Conservation (phyloP, 2,888 invertebrate genomes). For the Galeopsomyia nigrocyanea region DNA sequence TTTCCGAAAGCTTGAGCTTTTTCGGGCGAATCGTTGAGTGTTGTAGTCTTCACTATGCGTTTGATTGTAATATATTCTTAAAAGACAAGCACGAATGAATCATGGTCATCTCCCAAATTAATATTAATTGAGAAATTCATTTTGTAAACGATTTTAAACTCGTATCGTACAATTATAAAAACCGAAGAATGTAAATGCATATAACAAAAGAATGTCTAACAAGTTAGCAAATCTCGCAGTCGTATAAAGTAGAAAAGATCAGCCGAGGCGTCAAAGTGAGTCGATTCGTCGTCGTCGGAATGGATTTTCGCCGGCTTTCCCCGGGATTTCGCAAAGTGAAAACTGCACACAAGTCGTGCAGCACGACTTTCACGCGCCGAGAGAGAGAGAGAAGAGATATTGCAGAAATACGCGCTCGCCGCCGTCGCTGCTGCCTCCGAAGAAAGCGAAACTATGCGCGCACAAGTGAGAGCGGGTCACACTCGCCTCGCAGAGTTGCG, state of each 20-base stretch:
- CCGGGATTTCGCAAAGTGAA: slow-evolving; percentile 35
- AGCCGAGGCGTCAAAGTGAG: slow-evolving; percentile 28
- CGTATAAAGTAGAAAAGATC: neutral
- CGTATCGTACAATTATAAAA: no score
- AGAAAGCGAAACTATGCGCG: slow-evolving; percentile 54
- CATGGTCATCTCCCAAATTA: no score
- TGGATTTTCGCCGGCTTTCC: slow-evolving; percentile 1
- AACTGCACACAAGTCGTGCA: slow-evolving; percentile 40
- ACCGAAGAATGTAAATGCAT: no score
- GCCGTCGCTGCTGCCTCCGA: slow-evolving; percentile 38
- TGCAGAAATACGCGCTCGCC: slow-evolving; percentile 28
- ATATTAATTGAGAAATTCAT: no score
- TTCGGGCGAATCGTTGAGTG: no score
- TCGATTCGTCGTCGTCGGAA: slow-evolving; percentile 6
- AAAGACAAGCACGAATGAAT: no score
- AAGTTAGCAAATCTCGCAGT: no score
- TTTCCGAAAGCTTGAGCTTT: no score
- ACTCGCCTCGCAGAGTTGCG: slow-evolving; percentile 44
- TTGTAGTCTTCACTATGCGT: no score
- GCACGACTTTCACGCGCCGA: slow-evolving; percentile 48
- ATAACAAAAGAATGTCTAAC: no score
- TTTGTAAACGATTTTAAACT: no score
- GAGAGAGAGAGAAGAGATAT: slow-evolving; percentile 25
- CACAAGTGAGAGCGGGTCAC: slow-evolving; percentile 37
- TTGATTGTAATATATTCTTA: no score